Percentiles rank a stretch among this genome's conserved stretches.
Evolutionary conservation across 2,888 invertebrate genomes (phyloP).

Genomic region (Dasysyrphus tricinctus): DNA sequence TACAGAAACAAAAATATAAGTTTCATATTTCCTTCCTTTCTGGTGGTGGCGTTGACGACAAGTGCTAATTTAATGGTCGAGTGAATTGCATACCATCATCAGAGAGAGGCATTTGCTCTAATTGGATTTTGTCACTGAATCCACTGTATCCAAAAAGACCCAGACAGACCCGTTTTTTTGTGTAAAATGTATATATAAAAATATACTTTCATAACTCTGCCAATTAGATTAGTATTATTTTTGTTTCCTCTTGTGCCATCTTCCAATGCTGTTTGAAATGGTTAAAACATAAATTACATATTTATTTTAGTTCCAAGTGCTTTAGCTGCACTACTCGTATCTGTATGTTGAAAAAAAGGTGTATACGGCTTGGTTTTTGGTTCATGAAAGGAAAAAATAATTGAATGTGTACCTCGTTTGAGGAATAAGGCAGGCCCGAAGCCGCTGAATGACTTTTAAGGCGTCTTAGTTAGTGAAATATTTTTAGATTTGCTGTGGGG

Average conservation of each 20-base stretch:
- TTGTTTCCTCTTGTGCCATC: constrained; percentile 20
- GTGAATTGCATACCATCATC: constrained; percentile 61
- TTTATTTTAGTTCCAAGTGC: constrained; percentile 60
- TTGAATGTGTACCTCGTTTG: constrained; percentile 11
- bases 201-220: constrained; percentile 65
- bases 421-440: neutral
- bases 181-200: constrained; percentile 57
- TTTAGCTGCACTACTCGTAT: constrained; percentile 10
- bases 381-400: constrained; percentile 30
- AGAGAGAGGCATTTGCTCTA: constrained; percentile 68
- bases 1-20: constrained; percentile 36
- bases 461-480: no score
- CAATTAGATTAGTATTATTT: constrained; percentile 68
- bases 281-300: constrained; percentile 57
- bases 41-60: constrained; percentile 65
- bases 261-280: constrained; percentile 37
- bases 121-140: constrained; percentile 75
- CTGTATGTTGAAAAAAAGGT: constrained; percentile 18
- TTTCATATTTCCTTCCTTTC: constrained; percentile 73
- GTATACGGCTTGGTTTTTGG: constrained; percentile 47
- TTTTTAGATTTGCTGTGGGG: no score
- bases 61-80: constrained; percentile 75
- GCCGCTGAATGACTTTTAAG: neutral
- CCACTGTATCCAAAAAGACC: constrained; percentile 29
- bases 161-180: constrained; percentile 14